Evolutionary conservation across 92 coral and sea anemone species (phyloP).

Genomic region (Nematostella vectensis): DNA sequence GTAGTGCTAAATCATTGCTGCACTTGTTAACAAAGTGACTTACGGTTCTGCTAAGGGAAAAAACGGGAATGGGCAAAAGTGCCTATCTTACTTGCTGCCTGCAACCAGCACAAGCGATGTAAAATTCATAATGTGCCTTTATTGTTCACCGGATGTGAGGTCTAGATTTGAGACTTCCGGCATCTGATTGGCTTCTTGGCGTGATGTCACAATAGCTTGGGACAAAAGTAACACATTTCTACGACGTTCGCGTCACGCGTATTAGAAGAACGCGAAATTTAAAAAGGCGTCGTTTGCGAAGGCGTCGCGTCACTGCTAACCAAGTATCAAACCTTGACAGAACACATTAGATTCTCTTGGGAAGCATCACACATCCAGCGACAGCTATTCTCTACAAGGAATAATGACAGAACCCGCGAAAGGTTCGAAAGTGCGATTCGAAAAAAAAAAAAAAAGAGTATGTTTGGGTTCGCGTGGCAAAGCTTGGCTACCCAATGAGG

Average conservation of each 20-base stretch:
- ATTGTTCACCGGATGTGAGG: constrained; percentile 74
- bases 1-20: no score
- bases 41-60: no score
- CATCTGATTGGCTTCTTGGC: constrained; percentile 64
- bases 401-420: background rate
- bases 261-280: constrained; percentile 42
- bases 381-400: no score
- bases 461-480: no score
- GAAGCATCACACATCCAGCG: no score
- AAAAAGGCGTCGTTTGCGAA: constrained; percentile 28
- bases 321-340: no score
- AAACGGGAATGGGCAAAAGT: constrained; percentile 9
- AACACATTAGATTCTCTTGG: no score
- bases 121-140: constrained; percentile 31
- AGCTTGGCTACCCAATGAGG: no score
- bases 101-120: constrained; percentile 12
- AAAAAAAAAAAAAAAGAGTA: no score
- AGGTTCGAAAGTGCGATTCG: no score
- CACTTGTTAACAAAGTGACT: background rate
- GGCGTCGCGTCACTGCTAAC: constrained; percentile 59
- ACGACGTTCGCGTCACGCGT: constrained; percentile 62
- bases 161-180: constrained; percentile 84
- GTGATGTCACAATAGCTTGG: constrained; percentile 60
- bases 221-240: constrained; percentile 59
- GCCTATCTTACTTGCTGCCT: constrained; percentile 19